Conservation (phyloP, 1,140 invertebrate genomes). For the Eufriesea mexicana region DNA sequence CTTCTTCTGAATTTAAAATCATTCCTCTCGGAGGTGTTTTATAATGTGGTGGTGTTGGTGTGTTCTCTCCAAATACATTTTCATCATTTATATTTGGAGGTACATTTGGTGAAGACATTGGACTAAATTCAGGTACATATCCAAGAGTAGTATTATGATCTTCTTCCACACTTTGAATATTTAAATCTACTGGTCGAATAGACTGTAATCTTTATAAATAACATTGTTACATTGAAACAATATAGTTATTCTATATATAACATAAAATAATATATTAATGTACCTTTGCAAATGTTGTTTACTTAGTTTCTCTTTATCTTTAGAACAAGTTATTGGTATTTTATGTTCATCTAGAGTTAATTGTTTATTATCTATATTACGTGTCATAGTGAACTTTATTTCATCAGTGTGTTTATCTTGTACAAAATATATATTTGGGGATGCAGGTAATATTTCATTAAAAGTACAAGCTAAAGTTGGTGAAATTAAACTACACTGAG, state of each 20-base stretch:
- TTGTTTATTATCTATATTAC: background rate
- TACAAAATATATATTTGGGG: constrained; percentile 66
- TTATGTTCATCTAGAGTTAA: background rate
- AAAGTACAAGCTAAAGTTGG: constrained; percentile 71
- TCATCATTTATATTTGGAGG: constrained; percentile 72
- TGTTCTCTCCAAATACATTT: constrained; percentile 73
- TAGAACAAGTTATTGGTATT: background rate
- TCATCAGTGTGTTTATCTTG: constrained; percentile 13
- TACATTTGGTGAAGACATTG: constrained; percentile 73
- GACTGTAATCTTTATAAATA: constrained; percentile 61
- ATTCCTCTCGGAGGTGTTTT: constrained; percentile 73
- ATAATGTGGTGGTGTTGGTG: constrained; percentile 75
- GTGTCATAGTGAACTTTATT: background rate
- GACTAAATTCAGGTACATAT: constrained; percentile 72
- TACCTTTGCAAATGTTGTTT: constrained; percentile 17
- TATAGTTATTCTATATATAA: background rate
- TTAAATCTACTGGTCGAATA: constrained; percentile 68
- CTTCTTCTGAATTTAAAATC: constrained; percentile 66
- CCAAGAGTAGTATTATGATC: constrained; percentile 68
- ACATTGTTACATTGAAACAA: background rate
- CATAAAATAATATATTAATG: background rate
- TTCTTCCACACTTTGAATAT: constrained; percentile 49
- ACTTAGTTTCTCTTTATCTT: background rate
- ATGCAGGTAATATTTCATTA: constrained; percentile 58
- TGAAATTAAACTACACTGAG: constrained; percentile 65